Base-by-base conservation (phyloP, 1,140 invertebrate genomes). In the Diorhabda carinulata region DNA sequence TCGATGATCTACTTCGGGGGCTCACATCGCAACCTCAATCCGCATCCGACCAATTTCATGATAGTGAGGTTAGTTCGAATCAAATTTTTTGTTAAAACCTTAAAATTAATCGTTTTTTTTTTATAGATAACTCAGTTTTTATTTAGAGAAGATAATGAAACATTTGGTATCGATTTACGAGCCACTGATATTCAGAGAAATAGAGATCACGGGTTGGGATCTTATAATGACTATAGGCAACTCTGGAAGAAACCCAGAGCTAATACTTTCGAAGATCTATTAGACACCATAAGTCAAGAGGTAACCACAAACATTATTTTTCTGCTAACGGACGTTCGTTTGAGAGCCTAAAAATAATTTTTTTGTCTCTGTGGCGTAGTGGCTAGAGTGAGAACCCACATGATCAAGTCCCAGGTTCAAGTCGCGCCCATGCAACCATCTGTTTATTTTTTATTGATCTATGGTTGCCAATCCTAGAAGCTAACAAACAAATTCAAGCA, bases 171-270 rank as follows among this genome's bases (percentile, higher is more conserved):
- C 6, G 96, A 97, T 83, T 82, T 97, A 64, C 86, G 90, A 40
- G 88, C 95, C 0, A 86, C 90, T 47, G 95, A 97, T 73, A 91
- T 97, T 61, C 92, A 96, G 78, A 87, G 96, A 77, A 93, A 93
- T 71, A 85, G 95, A 45, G 96, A 98, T 81, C 93, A 96, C 78
- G 95, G 93, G 10, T 80, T 97, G 2, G 90, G 90, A 1, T 86
- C 87, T 0, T 98, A 97, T 79, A 91, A 94, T 70, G 87, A 90
- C 61, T 92, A 89, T 78, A 84, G 96, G 64, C 86, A 89, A 58
- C 89, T 91, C 68, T 96, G 95, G 78, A 91, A 92, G 3, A 80
- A 97, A 0, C 84, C 84, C 0, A 87, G 87, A 73, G 92, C 93
- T 0, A 80, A 84, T 1, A 84, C 78, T 3, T 97, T 93, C 83